Evolutionary conservation across 2,797 vertebrate genomes (phyloP), one percentile per base, ranked within the genome.

Genomic region (Rhinogobio ventralis): DNA sequence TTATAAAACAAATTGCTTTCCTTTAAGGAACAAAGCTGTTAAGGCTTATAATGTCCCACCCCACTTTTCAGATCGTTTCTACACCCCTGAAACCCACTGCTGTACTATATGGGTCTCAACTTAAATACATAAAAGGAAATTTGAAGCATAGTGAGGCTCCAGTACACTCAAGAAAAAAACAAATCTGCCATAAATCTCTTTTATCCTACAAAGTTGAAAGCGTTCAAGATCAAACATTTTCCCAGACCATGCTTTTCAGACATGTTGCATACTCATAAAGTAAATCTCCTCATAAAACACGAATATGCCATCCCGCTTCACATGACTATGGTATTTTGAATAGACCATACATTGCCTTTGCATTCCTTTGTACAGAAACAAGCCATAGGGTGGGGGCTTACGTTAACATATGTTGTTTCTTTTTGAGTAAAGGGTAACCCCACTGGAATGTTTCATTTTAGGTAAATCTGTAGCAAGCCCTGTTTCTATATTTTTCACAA

Each of bases 401-500:
- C 6, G 30, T 53, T 20, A 86, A 72, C 74, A 86, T 78, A 60
- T 83, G 68, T 30, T 79, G 66, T 84, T 73, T 64, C 51, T 60
- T 64, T 86, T 81, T 78, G 73, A 74, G 28, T 57, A 84, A 82
- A 83, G 19, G 73, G 84, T 75, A 81, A 84, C 80, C 46, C 30
- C 66, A 13, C 62, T 77, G 85, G 81, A 89, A 89, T 86, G 77
- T 85, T 84, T 85, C 55, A 87, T 85, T 88, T 86, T 10, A 46
- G 79, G 53, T 75, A 83, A 88, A 86, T 86, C 84, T 86, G 15
- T 64, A 45, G n/a, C 39, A 86, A 81, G 45, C 49, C 5, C 66
- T 25, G 57, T 68, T 79, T 67, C 36, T 57, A 28, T 66, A 78
- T 19, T 49, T 10, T 66, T 79, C 7, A 28, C 33, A 45, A 74